Evolutionary conservation across 2,888 invertebrate species (phyloP).

Genomic region (Phoronis australis): DNA sequence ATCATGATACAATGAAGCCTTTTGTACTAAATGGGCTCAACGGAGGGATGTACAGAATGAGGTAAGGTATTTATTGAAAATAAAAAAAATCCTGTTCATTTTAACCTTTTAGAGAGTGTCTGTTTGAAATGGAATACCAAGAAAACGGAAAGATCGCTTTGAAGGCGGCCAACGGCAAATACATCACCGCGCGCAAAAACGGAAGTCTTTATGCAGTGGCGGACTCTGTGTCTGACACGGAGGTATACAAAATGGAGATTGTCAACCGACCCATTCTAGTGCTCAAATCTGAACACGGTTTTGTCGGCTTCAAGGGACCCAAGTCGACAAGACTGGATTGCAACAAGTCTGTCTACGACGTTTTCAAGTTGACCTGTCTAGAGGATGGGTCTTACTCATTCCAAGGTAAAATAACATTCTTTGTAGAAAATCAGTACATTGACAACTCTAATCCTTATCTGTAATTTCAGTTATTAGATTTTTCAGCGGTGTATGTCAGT

Average conservation of each 20-base stretch:
- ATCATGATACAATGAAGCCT: too few species aligned
- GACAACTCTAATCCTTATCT: background rate
- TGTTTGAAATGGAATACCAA: slow-evolving; percentile 91
- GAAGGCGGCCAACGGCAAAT: slow-evolving; percentile 90
- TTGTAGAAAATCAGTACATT: background rate
- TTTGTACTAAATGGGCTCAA: too few species aligned
- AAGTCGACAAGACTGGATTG: slow-evolving; percentile 79
- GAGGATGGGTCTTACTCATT: slow-evolving; percentile 85
- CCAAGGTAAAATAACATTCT: slow-evolving; percentile 67
- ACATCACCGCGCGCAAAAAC: slow-evolving; percentile 87
- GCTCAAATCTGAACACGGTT: slow-evolving; percentile 90
- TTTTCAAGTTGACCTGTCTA: slow-evolving; percentile 82
- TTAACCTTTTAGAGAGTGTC: too few species aligned
- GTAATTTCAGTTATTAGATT: too few species aligned
- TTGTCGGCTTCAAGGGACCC: slow-evolving; percentile 81
- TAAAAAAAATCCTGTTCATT: too few species aligned
- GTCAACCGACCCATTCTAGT: slow-evolving; percentile 78
- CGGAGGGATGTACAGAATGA: too few species aligned
- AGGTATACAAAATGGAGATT: slow-evolving; percentile 77
- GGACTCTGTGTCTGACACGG: slow-evolving; percentile 75
- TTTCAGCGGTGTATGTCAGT: too few species aligned
- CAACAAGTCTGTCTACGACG: slow-evolving; percentile 91
- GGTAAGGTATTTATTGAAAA: too few species aligned
- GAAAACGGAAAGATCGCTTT: slow-evolving; percentile 86
- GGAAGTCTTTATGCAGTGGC: slow-evolving; percentile 88